phyloP scores from a whole-genome alignment of 2,797 vertebrate genomes.

The Oophaga sylvatica region DNA sequence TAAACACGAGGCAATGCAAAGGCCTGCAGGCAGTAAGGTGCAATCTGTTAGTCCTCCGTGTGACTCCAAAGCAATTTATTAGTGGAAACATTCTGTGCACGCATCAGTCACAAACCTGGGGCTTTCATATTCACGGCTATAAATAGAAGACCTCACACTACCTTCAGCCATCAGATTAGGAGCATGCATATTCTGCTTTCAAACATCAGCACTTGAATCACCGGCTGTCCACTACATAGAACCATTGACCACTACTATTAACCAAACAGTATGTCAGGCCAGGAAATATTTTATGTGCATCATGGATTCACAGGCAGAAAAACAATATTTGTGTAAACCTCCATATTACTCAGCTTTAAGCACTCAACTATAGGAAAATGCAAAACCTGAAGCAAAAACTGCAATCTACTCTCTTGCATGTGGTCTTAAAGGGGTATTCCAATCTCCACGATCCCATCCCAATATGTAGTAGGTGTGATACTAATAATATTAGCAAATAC shows the following conservation, averaged over 20 bases:
- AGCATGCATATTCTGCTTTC: background rate
- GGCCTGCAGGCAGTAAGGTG: conserved; percentile 43
- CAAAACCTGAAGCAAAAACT: background rate
- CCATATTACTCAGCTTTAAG: background rate
- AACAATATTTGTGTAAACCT: too few species aligned
- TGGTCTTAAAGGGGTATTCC: too few species aligned
- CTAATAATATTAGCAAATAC: too few species aligned
- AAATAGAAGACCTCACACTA: conserved; percentile 49
- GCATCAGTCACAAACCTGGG: conserved; percentile 44
- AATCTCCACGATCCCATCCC: too few species aligned
- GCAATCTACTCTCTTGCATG: too few species aligned
- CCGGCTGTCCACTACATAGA: background rate
- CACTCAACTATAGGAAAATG: background rate
- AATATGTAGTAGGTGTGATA: too few species aligned
- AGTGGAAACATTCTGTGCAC: conserved; percentile 33
- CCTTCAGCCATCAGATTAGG: conserved; percentile 27
- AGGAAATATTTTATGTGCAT: background rate
- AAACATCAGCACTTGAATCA: background rate
- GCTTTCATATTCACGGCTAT: conserved; percentile 42
- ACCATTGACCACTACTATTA: background rate
- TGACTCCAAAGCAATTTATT: conserved; percentile 40
- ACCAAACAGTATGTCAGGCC: background rate
- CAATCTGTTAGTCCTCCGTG: conserved; percentile 46
- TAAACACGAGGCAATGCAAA: conserved; percentile 47
- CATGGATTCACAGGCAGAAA: background rate